phyloP scores from a whole-genome alignment of 2,797 vertebrate genomes.

The Pseudotriccus pelzelni region DNA sequence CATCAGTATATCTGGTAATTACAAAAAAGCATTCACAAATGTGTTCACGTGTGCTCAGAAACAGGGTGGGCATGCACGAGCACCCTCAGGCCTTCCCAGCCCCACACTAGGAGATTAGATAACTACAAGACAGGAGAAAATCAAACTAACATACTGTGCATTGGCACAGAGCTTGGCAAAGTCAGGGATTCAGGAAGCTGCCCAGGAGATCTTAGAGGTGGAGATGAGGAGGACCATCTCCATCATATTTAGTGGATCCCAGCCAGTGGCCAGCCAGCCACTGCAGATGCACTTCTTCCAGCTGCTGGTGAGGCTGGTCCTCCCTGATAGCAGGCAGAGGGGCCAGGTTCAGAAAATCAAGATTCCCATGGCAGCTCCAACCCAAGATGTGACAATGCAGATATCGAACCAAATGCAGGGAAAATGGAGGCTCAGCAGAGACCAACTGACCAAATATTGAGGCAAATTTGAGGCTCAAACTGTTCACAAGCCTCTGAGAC shows the following conservation, averaged over 20 bases:
- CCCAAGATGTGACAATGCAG: background rate
- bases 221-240: background rate
- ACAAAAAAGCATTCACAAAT: background rate
- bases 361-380: background rate
- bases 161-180: background rate
- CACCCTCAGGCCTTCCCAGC: background rate
- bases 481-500: background rate
- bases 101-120: background rate
- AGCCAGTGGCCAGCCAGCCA: background rate
- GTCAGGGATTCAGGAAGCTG: background rate
- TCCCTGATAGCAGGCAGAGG: background rate
- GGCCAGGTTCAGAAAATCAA: background rate
- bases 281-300: background rate
- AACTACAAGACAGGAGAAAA: background rate
- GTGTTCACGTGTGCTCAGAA: background rate
- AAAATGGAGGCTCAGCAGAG: background rate
- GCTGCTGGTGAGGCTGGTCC: background rate
- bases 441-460: background rate
- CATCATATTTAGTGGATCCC: background rate
- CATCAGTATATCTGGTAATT: background rate
- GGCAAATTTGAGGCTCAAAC: background rate
- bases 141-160: rapidly evolving
- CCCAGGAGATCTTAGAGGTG: background rate
- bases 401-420: background rate
- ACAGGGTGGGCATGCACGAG: background rate